These are phyloP conservation scores for Nymphicus hollandicus DNA, from an alignment of 2,113 vertebrate genomes.

Conservation along the genomic window DNA sequence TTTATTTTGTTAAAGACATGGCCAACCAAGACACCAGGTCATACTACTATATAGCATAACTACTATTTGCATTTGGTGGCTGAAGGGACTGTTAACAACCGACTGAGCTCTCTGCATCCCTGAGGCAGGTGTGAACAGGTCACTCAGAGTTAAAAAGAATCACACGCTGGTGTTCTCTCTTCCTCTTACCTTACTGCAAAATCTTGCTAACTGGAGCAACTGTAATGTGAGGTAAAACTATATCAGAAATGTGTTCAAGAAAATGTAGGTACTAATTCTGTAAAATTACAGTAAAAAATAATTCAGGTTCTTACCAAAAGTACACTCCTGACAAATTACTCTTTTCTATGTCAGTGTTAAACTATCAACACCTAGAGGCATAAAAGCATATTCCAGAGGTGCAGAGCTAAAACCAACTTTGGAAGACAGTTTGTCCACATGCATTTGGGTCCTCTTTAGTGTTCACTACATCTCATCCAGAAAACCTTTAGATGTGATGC, in stretches of 20 bases:
- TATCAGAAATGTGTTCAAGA: not conserved
- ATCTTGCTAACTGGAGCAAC: not conserved
- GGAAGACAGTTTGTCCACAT: not conserved
- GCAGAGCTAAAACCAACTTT: not conserved
- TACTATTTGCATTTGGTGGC: not conserved
- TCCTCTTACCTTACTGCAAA: not conserved
- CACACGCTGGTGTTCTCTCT: not conserved
- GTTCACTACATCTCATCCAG: not conserved
- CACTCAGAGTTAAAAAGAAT: not conserved
- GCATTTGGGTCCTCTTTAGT: not conserved
- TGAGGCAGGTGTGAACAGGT: not conserved
- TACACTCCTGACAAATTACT: not conserved
- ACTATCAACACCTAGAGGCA: not conserved
- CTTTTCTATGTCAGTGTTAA: not conserved
- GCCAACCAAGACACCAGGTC: not conserved
- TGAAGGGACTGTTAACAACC: not conserved
- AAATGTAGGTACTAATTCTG: not conserved
- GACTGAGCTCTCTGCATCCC: not conserved
- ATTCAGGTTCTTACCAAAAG: not conserved
- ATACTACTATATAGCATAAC: not conserved
- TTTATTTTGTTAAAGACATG: not conserved
- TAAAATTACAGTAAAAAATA: not conserved
- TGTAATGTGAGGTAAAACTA: not conserved
- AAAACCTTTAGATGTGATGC: not conserved
- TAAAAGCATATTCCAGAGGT: not conserved